A percentile compares a stretch with the other conserved stretches of the same genome.
Conservation (phyloP, 2,888 invertebrate species). For the Acronicta alni region DNA sequence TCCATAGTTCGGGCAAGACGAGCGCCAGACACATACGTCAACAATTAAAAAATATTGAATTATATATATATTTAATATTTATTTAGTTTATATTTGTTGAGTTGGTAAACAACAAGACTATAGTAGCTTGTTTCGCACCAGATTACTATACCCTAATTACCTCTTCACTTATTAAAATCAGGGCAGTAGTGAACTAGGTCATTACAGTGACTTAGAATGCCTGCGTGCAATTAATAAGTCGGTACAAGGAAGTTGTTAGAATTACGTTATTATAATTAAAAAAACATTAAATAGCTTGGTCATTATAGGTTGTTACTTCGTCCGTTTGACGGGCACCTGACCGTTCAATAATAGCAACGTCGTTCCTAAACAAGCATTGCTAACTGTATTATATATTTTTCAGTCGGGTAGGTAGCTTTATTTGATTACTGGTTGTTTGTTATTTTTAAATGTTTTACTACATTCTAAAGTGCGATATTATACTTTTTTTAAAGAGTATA, state of each 20-base stretch:
- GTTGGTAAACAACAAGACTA: too few species aligned
- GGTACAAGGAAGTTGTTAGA: constrained; percentile 15
- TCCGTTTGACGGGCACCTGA: constrained; percentile 16
- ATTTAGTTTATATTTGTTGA: too few species aligned
- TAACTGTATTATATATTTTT: background rate
- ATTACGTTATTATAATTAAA: constrained; percentile 13
- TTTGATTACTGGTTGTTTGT: too few species aligned
- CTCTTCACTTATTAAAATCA: constrained; percentile 1
- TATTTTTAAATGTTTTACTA: too few species aligned
- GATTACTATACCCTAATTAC: background rate
- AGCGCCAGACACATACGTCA: too few species aligned
- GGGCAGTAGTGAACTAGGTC: constrained; percentile 16
- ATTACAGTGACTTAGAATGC: background rate
- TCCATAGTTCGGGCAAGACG: too few species aligned
- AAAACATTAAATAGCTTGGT: constrained; percentile 5
- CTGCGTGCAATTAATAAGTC: constrained; percentile 24
- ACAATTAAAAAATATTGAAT: too few species aligned
- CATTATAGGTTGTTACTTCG: background rate
- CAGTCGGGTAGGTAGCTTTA: too few species aligned
- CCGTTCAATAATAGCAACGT: background rate
- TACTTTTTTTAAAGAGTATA: too few species aligned
- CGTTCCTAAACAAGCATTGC: constrained; percentile 18
- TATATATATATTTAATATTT: too few species aligned
- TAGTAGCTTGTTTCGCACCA: too few species aligned
- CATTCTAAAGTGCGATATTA: too few species aligned